Evolutionary conservation across 2,888 invertebrate genomes (phyloP).

Genomic region (Melanophora roralis): DNA sequence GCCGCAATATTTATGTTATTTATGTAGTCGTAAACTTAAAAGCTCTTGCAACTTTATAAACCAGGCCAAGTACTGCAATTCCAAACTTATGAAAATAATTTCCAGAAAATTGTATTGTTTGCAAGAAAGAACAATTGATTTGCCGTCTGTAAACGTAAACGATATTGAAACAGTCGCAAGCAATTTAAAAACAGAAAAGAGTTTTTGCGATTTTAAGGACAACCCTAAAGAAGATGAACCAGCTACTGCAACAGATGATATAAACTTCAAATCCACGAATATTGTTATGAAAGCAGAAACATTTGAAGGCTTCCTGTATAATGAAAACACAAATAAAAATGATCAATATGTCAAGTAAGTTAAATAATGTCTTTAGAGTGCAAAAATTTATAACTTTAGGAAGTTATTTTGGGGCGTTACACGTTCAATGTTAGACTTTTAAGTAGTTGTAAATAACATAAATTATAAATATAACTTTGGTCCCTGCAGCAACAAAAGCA

Average conservation of each 20-base stretch:
- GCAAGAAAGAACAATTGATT: conserved; percentile 15
- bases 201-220: background rate
- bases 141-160: background rate
- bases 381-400: no score
- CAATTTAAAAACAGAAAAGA: background rate
- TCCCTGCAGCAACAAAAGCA: no score
- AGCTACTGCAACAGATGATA: background rate
- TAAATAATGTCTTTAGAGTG: no score
- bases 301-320: background rate
- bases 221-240: background rate
- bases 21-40: conserved; percentile 64
- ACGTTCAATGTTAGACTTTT: no score
- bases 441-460: no score
- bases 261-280: background rate
- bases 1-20: conserved; percentile 40
- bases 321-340: background rate
- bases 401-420: no score
- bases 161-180: background rate
- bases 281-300: background rate
- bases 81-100: conserved; percentile 60
- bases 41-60: conserved; percentile 66
- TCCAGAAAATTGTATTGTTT: conserved; percentile 64
- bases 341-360: background rate
- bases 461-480: no score
- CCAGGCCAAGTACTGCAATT: conserved; percentile 66